Percentiles rank a stretch among this genome's conserved stretches.
Evolutionary conservation across 2,888 invertebrate genomes (phyloP).

Genomic region (Argyresthia goedartella): DNA sequence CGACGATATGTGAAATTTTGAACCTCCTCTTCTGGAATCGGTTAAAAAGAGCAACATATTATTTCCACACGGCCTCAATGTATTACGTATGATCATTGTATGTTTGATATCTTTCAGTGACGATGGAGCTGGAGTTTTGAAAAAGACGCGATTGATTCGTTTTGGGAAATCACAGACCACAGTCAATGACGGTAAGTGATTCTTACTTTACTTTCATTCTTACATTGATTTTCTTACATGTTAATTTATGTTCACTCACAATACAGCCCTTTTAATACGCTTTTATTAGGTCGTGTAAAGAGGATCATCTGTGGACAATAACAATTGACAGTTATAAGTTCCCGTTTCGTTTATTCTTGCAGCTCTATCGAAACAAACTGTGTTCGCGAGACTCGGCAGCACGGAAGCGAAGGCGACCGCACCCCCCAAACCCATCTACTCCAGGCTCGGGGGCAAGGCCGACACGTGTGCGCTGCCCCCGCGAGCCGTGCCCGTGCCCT

Average conservation of each 20-base stretch:
- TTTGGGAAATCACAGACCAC: neutral
- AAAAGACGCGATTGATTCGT: conserved; percentile 1
- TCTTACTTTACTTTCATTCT: too few relatives aligned
- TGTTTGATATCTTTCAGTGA: neutral
- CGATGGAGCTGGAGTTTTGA: neutral
- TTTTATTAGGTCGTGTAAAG: too few relatives aligned
- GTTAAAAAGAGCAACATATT: neutral
- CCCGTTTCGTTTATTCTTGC: too few relatives aligned
- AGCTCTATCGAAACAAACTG: conserved; percentile 30
- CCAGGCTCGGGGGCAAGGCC: conserved; percentile 45
- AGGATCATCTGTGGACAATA: too few relatives aligned
- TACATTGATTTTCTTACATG: too few relatives aligned
- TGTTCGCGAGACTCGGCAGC: conserved; percentile 53
- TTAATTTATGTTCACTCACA: too few relatives aligned
- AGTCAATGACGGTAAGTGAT: neutral
- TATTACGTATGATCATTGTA: neutral
- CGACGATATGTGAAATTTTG: too few relatives aligned
- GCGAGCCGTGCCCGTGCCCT: neutral
- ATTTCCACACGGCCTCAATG: too few relatives aligned
- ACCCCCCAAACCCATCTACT: conserved; percentile 39
- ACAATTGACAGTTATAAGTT: too few relatives aligned
- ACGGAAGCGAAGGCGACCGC: conserved; percentile 23
- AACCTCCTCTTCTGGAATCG: too few relatives aligned
- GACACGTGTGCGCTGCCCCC: conserved; percentile 5
- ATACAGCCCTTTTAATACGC: too few relatives aligned